These are phyloP conservation scores for Cacatua alba DNA, from an alignment of 2,113 vertebrate species.

Conservation along the genomic window DNA sequence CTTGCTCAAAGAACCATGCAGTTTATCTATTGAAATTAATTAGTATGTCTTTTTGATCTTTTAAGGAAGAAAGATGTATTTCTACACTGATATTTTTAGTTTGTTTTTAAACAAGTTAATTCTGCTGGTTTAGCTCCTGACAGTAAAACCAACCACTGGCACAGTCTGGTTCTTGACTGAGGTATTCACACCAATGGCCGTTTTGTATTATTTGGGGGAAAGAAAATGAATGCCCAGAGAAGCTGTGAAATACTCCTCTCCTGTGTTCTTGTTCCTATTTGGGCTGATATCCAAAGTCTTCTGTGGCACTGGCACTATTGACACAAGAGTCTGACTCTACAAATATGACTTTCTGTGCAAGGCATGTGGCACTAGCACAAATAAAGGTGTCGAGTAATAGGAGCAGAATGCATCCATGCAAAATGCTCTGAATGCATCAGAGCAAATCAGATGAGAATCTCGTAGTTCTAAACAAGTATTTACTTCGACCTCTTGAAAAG, in stretches of 20 bases:
- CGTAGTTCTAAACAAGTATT: background rate
- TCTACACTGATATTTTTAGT: background rate
- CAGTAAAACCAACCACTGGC: background rate
- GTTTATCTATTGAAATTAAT: background rate
- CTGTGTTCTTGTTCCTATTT: background rate
- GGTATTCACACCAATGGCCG: background rate
- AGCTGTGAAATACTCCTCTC: background rate
- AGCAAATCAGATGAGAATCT: background rate
- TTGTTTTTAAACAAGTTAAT: background rate
- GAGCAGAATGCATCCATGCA: background rate
- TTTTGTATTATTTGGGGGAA: background rate
- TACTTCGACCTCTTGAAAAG: background rate
- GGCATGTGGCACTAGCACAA: background rate
- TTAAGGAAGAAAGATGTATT: background rate
- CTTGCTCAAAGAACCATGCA: background rate
- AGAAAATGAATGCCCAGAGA: background rate
- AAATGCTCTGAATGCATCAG: background rate
- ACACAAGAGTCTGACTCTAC: background rate
- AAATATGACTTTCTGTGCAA: background rate
- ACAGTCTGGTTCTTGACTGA: background rate
- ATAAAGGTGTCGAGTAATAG: background rate
- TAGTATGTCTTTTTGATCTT: background rate
- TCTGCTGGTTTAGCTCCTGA: background rate
- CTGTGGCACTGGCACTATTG: background rate
- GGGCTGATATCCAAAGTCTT: background rate